These are phyloP conservation scores for Liposcelis brunnea DNA, from an alignment of 2,888 invertebrate genomes.

Conservation along the genomic window DNA sequence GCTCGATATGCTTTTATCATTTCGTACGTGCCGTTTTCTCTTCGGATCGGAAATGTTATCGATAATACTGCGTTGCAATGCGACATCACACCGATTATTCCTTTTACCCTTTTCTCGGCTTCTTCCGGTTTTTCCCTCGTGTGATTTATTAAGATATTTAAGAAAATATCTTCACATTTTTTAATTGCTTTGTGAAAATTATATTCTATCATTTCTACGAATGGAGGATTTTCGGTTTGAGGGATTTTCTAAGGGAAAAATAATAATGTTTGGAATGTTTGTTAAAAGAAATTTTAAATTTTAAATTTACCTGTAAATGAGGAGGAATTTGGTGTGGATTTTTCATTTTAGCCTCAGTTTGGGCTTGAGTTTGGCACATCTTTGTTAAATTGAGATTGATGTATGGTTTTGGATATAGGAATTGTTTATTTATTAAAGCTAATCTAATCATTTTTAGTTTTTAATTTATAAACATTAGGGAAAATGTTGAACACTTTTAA, in stretches of 20 bases:
- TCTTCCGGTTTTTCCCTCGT: conserved; percentile 34
- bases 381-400: no score
- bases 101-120: conserved; percentile 18
- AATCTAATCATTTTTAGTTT: no score
- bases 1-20: conserved; percentile 52
- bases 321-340: no score
- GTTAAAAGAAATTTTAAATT: no score
- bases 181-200: conserved; percentile 95
- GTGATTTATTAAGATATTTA: conserved; percentile 51
- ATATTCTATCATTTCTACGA: conserved; percentile 97
- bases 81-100: conserved; percentile 33
- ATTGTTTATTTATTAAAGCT: no score
- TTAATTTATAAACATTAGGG: no score
- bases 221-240: conserved; percentile 62
- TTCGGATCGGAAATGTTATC: conserved; percentile 49
- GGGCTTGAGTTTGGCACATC: no score
- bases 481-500: no score
- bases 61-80: conserved; percentile 48
- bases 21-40: conserved; percentile 51
- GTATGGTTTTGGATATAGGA: no score
- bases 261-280: neutral
- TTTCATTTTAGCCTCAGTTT: no score
- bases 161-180: conserved; percentile 73
- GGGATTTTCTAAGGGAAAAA: conserved; percentile 41
- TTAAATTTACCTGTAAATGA: no score